Percentiles rank a stretch among this genome's conserved stretches.
phyloP scores from a whole-genome alignment of 2,797 vertebrate genomes.

The Poecilia velifera region DNA sequence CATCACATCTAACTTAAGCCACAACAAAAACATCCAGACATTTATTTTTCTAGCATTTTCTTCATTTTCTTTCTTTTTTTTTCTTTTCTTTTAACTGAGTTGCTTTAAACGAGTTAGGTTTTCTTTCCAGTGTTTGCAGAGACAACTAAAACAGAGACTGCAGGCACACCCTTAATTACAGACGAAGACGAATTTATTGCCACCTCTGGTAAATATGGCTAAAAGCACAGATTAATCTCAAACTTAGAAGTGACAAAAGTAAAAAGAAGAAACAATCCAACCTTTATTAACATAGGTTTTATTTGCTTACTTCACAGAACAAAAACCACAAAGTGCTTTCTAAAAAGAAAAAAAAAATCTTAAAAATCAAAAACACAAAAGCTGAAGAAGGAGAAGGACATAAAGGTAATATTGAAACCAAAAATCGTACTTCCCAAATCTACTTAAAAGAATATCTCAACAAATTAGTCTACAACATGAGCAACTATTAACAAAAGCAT shows the following conservation, averaged over 20 bases:
- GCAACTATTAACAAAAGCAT: not conserved
- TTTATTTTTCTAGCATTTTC: not conserved
- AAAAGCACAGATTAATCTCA: not conserved
- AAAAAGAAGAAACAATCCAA: not conserved
- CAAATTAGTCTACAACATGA: not conserved
- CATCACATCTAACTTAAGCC: constrained; percentile 54
- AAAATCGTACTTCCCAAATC: not conserved
- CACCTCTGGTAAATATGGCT: not conserved
- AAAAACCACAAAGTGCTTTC: not conserved
- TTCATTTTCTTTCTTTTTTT: not conserved
- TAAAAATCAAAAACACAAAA: not conserved
- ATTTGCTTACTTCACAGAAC: not conserved
- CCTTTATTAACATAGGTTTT: not conserved
- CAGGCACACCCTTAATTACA: constrained; percentile 26
- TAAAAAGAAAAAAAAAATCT: not conserved
- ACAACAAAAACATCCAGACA: constrained; percentile 10
- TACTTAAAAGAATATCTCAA: not conserved
- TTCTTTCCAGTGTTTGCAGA: constrained; percentile 8
- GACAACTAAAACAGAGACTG: constrained; percentile 8
- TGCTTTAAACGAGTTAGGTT: not conserved
- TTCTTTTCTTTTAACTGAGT: not conserved
- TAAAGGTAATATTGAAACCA: not conserved
- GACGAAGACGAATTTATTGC: not conserved
- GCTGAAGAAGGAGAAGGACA: not conserved
- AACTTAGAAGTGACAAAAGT: not conserved